Evolutionary conservation across 2,888 invertebrate genomes (phyloP).

Genomic region (Ceriagrion tenellum): DNA sequence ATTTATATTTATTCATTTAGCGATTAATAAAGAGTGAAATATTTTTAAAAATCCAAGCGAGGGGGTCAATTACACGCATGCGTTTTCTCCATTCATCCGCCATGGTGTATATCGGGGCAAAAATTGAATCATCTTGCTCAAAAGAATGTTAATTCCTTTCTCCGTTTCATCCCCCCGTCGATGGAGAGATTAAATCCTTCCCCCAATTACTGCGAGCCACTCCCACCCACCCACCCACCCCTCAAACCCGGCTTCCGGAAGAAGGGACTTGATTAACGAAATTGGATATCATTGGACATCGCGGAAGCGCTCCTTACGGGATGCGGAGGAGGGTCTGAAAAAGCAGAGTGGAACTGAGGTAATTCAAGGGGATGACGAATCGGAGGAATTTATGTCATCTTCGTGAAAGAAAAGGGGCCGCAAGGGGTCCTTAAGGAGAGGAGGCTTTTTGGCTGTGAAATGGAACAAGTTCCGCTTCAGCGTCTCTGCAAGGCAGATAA

Average conservation of each 20-base stretch:
- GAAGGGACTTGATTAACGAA: background rate
- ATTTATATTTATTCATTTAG: too few species aligned
- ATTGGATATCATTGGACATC: slow-evolving; percentile 31
- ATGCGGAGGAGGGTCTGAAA: background rate
- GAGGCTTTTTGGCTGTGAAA: background rate
- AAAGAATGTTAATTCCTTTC: background rate
- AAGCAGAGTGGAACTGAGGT: background rate
- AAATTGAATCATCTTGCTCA: background rate
- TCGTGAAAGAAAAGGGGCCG: background rate
- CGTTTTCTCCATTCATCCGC: background rate
- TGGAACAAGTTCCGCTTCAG: background rate
- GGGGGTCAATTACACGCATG: background rate
- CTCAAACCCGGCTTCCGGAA: background rate
- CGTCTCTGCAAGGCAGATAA: background rate
- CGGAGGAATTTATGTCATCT: background rate
- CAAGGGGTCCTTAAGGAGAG: background rate
- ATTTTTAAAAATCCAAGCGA: background rate
- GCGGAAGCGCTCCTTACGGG: background rate
- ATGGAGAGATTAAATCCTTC: slow-evolving; percentile 7
- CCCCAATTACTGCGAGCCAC: background rate
- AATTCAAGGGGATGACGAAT: background rate
- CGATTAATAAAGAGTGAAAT: background rate
- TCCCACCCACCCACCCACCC: background rate
- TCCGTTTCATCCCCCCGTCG: background rate
- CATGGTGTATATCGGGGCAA: background rate